Conservation (phyloP, 2,797 vertebrate genomes). For the Pangasius sanitwongsei region DNA sequence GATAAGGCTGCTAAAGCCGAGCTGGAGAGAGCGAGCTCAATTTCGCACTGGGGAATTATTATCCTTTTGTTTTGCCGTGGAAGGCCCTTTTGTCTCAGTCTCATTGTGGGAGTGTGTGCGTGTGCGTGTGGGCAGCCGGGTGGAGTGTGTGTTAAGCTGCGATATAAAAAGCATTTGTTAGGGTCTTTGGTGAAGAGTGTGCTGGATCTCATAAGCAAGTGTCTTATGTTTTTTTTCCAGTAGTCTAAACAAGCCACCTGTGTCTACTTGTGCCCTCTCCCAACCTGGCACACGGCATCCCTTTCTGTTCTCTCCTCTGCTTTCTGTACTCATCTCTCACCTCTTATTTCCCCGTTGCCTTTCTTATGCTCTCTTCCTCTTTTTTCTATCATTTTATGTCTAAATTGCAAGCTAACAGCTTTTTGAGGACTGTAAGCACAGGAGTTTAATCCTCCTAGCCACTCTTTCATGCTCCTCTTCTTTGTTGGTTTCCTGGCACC, state of each 20-base stretch:
- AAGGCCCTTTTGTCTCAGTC: conserved; percentile 73
- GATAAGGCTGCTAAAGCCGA: conserved; percentile 79
- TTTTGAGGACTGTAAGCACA: conserved; percentile 81
- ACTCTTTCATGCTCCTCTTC: conserved; percentile 75
- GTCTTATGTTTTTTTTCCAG: background rate
- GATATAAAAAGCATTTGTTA: conserved; percentile 43
- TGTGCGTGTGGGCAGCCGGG: conserved; percentile 42
- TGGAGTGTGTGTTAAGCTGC: conserved; percentile 41
- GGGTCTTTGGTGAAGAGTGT: conserved; percentile 28
- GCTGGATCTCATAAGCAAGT: conserved; percentile 31
- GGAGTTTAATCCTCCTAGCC: conserved; percentile 79
- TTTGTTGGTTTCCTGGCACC: conserved; percentile 80
- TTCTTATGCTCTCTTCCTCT: background rate
- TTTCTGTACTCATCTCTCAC: conserved; percentile 26
- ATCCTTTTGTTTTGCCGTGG: conserved; percentile 78
- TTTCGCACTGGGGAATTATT: conserved; percentile 79
- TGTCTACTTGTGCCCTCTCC: conserved; percentile 50
- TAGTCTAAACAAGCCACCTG: conserved; percentile 44
- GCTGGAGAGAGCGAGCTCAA: conserved; percentile 75
- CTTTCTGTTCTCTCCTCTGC: conserved; percentile 6
- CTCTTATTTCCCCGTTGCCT: conserved; percentile 32
- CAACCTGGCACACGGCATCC: conserved; percentile 20
- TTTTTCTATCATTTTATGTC: conserved; percentile 62
- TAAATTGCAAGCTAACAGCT: conserved; percentile 82
- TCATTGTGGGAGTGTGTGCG: conserved; percentile 51